These are phyloP conservation scores for Cricetomys ansorgei DNA, from an alignment of 2,113 vertebrate species.

Conservation along the genomic window DNA sequence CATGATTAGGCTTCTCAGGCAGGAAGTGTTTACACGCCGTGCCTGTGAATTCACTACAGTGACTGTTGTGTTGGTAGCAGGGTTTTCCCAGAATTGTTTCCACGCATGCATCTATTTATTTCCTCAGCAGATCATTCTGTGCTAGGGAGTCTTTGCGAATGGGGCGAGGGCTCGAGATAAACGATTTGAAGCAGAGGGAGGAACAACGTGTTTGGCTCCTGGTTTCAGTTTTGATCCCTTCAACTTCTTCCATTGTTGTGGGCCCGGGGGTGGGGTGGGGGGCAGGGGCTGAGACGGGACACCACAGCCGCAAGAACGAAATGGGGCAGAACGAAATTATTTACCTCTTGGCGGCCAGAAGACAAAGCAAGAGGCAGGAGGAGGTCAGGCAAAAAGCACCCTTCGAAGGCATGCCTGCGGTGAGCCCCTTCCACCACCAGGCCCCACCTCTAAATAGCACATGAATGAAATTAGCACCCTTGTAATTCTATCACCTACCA, in stretches of 20 bases:
- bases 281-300: not conserved
- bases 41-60: not conserved
- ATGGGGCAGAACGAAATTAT: not conserved
- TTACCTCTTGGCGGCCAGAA: not conserved
- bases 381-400: not conserved
- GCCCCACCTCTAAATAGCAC: not conserved
- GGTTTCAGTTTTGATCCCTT: not conserved
- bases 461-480: not conserved
- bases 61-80: not conserved
- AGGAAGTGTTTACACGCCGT: not conserved
- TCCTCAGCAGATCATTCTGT: not conserved
- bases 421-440: not conserved
- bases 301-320: not conserved
- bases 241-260: not conserved
- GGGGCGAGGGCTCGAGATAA: not conserved
- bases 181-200: no score
- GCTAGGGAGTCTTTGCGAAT: not conserved
- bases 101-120: not conserved
- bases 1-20: not conserved
- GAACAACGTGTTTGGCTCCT: not conserved
- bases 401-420: no score
- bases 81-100: not conserved
- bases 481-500: not conserved
- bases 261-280: no score
- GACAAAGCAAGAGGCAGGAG: not conserved